Evolutionary conservation across 2,113 vertebrate species (phyloP).

Genomic region (Callipepla squamata): DNA sequence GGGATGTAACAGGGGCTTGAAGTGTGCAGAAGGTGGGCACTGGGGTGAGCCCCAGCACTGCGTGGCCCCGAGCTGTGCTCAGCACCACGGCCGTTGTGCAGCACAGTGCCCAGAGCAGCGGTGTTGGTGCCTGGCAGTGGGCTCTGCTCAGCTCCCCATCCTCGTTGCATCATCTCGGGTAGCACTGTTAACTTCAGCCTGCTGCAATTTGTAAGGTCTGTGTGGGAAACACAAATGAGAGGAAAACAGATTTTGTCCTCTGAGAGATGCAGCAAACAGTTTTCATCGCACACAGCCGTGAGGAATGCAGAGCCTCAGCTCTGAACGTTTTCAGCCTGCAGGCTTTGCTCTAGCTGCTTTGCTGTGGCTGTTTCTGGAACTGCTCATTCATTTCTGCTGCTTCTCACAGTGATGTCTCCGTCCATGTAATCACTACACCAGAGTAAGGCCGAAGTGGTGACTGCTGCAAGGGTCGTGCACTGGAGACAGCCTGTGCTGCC

Average conservation of each 20-base stretch:
- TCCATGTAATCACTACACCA: no score
- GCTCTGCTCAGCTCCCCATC: background rate
- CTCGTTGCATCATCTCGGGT: no score
- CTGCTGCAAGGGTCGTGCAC: background rate
- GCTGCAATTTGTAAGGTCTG: background rate
- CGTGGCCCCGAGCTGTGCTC: no score
- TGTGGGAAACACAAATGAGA: background rate
- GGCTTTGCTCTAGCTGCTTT: background rate
- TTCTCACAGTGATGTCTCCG: background rate
- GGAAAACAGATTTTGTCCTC: background rate
- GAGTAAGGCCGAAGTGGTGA: background rate
- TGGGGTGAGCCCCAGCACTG: no score
- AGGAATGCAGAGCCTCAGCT: rapidly evolving
- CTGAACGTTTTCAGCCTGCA: background rate
- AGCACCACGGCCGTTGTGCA: no score
- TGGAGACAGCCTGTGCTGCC: background rate
- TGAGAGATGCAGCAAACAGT: background rate
- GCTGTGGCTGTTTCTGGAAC: background rate
- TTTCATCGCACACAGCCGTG: background rate
- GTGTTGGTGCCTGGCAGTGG: background rate
- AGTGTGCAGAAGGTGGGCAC: no score
- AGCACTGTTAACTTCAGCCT: background rate
- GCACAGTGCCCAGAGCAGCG: no score
- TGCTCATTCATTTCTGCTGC: background rate
- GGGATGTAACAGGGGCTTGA: background rate